A percentile compares a stretch with the other conserved stretches of the same genome.
phyloP scores from a whole-genome alignment of 2,888 invertebrate genomes.

The Epistrophe eligans region DNA sequence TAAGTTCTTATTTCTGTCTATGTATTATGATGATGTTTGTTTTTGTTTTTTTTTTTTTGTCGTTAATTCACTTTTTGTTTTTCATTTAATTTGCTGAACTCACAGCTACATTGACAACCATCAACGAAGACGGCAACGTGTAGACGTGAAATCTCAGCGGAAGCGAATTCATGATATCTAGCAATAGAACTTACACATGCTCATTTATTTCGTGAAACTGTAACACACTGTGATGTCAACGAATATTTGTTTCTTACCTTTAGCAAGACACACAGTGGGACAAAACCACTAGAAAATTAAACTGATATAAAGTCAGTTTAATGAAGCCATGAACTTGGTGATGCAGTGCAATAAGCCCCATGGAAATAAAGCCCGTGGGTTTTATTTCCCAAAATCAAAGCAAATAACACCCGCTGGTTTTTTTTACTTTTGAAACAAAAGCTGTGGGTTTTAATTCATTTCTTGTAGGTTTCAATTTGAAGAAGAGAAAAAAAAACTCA shows the following conservation, averaged over 20 bases:
- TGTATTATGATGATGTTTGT: constrained; percentile 1
- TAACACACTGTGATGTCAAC: constrained; percentile 61
- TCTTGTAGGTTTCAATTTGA: too few relatives aligned
- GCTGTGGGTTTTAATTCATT: too few relatives aligned
- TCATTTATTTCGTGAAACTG: constrained; percentile 57
- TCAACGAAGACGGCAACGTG: not conserved
- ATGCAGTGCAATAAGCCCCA: too few relatives aligned
- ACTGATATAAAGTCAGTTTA: not conserved
- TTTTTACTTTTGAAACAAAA: too few relatives aligned
- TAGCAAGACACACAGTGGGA: constrained; percentile 2
- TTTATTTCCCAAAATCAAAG: too few relatives aligned
- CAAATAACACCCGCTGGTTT: too few relatives aligned
- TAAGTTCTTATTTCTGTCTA: constrained; percentile 30
- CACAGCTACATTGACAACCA: constrained; percentile 13
- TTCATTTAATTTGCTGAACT: constrained; percentile 48
- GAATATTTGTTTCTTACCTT: constrained; percentile 55
- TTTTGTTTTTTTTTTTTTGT: constrained; percentile 28
- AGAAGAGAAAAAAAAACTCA: too few relatives aligned
- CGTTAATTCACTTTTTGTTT: constrained; percentile 32
- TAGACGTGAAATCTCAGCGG: constrained; percentile 56
- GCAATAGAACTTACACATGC: constrained; percentile 39
- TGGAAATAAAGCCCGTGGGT: too few relatives aligned
- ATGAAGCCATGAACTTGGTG: too few relatives aligned
- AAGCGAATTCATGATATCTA: constrained; percentile 51
- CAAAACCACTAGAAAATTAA: too few relatives aligned